Conservation (phyloP, 2,113 vertebrate genomes). For the Serilophus lunatus region DNA sequence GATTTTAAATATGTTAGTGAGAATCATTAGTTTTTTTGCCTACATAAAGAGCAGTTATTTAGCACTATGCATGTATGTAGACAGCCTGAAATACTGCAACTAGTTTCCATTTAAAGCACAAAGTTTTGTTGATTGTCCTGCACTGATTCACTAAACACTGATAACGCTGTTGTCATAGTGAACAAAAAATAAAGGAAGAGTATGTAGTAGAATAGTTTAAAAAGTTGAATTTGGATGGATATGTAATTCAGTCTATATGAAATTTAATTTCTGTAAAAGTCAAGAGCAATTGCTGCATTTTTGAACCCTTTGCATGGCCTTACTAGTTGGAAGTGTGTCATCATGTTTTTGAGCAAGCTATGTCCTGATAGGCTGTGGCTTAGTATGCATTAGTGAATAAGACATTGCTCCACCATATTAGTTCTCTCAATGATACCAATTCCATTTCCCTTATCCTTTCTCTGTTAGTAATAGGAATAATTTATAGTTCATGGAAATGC, state of each 20-base stretch:
- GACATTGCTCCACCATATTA: neutral
- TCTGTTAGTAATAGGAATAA: slow-evolving; percentile 9
- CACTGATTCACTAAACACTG: neutral
- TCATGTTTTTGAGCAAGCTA: neutral
- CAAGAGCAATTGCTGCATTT: neutral
- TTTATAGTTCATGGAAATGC: neutral
- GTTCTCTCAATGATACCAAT: neutral
- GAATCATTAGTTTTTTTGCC: neutral
- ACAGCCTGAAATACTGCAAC: neutral
- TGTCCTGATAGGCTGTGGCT: neutral
- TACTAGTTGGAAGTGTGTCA: neutral
- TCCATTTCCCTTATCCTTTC: neutral
- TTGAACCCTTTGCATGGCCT: neutral
- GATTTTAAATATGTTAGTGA: neutral
- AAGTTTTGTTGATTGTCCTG: neutral
- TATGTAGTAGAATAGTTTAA: neutral
- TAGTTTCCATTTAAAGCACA: neutral
- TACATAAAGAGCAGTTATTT: neutral
- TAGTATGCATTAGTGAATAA: neutral
- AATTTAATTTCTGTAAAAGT: neutral
- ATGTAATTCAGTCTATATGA: neutral
- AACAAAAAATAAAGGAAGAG: neutral
- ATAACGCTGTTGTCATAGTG: neutral
- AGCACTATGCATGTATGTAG: neutral
- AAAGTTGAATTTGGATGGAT: neutral